Evolutionary conservation across 2,113 vertebrate genomes (phyloP), one percentile per base, ranked within the genome.

Genomic region (Merops nubicus): DNA sequence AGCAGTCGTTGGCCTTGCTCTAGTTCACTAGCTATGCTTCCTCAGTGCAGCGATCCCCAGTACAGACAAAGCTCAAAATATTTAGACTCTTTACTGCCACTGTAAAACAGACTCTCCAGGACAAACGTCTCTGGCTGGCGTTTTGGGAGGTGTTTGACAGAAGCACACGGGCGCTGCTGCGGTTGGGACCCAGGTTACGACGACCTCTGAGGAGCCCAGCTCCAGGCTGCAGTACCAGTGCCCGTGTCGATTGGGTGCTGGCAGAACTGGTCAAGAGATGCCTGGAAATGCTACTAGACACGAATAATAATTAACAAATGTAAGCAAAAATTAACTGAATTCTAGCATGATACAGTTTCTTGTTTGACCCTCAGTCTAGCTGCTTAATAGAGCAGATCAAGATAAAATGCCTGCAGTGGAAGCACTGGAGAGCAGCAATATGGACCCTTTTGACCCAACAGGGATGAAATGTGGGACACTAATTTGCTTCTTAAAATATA

Each of bases 401-500:
- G 38, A 68, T 12, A 42, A 68, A 83, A 67, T 0, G 3, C 48
- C 73, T 73, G 73, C 77, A 73, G 87, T 14, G 11, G n/a, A 26
- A 91, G 65, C 47, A 26, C 33, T 11, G 12, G 16, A 87, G 57
- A 85, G 20, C 36, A 77, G 50, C 31, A 57, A 42, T 7, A 53
- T 15, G 59, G 59, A 45, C 78, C 23, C 19, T 79, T 82, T 85
- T 8, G 1, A 73, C 29, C 50, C 67, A 56, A 20, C 1, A 1
- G 50, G 85, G 56, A 85, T 25, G 36, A 95, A 96, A 94, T 56
- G 50, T 43, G 56, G 75, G 87, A 85, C 40, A 28, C 22, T 47
- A 40, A 89, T 83, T 79, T 65, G 89, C 80, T 95, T 91, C 82
- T 56, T 42, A 70, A 93, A 94, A 97, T 83, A 63, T 89, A 96